Base-by-base conservation (phyloP, 2,113 vertebrate species). In the Pollachius pollachius region DNA sequence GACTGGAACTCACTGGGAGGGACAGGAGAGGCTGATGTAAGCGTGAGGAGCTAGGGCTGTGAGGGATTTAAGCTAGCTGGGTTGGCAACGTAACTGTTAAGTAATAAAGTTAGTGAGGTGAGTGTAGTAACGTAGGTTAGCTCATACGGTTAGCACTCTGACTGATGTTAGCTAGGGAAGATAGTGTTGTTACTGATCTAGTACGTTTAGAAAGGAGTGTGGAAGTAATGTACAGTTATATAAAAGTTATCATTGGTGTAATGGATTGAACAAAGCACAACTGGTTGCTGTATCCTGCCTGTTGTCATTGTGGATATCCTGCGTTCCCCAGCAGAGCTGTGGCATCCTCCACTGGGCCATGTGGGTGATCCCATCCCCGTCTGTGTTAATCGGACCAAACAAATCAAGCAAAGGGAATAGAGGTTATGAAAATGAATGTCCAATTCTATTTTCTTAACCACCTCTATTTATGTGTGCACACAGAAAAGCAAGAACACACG, bases 301-400 rank as follows among this genome's bases (percentile, higher is more conserved):
- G 3, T 81, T 82, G 65, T 93, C 90, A 61, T 88, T 90, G 79
- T 93, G 89, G 75, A 87, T 86, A 64, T 96, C 95, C 69, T 93
- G 93, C 2, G 90, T 91, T 67, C 88, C 93, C 94, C 96, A 95
- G 62, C 93, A 90, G 34, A 95, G 96, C 7, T 93, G 92, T 21
- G 93, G 61, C 81, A 84, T 94, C 83, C 95, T 96, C 96, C 96
- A 96, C 86, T 94, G 72, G 89, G 94, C 79, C 94, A 92, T 37
- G 79, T 86, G 90, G 65, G 92, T 93, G 86, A 95, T 89, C 75
- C 91, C 94, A 60, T 95, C 95, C 89, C 75, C 74, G 13, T 90
- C 92, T 92, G 76, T 18, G 59, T 72, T 59, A 79, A 37, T 18
- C 58, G 1, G 5, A 57, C 11, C 48, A 5, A 62, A 21, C 67